Evolutionary conservation across 2,888 invertebrate species (phyloP).

Genomic region (Tribolium freemani): DNA sequence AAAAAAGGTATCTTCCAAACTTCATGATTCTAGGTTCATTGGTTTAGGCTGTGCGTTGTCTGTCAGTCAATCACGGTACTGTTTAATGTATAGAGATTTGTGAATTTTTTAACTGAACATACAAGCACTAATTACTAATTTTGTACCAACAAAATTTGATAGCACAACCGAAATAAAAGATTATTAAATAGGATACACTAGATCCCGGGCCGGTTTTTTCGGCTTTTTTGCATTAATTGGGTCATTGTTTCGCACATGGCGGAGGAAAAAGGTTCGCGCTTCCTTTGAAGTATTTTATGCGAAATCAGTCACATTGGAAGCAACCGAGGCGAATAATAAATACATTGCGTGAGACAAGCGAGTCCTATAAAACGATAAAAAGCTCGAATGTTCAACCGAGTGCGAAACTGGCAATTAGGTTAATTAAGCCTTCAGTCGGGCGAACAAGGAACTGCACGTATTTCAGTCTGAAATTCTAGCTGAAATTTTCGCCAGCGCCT

Average conservation of each 20-base stretch:
- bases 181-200: background rate
- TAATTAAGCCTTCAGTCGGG: constrained; percentile 53
- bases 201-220: background rate
- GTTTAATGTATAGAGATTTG: too few species aligned
- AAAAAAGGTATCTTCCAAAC: too few species aligned
- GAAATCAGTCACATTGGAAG: constrained; percentile 33
- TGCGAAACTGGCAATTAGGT: constrained; percentile 56
- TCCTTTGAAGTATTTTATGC: constrained; percentile 25
- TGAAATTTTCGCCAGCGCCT: constrained; percentile 50
- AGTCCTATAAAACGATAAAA: constrained; percentile 52
- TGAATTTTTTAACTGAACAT: too few species aligned
- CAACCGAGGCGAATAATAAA: constrained; percentile 44
- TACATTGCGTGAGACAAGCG: constrained; percentile 45
- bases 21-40: too few species aligned
- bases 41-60: too few species aligned
- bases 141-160: too few species aligned
- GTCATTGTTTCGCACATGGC: background rate
- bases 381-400: constrained; percentile 50
- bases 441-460: constrained; percentile 51
- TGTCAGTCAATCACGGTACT: too few species aligned
- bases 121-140: too few species aligned
- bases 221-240: background rate
- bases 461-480: constrained; percentile 48
- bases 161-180: too few species aligned
- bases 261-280: background rate